Conservation (phyloP, 2,797 vertebrate genomes). For the Strix occidentalis region DNA sequence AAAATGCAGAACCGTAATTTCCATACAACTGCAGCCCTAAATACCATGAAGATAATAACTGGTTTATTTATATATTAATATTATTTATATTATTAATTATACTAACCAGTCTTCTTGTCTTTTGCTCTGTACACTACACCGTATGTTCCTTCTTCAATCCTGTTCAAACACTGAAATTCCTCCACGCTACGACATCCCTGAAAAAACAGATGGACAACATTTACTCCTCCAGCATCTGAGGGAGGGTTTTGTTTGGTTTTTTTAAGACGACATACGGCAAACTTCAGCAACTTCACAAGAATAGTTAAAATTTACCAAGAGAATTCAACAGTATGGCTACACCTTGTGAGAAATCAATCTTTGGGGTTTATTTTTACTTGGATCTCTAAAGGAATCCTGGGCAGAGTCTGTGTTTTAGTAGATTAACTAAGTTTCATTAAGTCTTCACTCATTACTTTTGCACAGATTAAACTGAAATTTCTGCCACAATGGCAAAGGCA, state of each 20-base stretch:
- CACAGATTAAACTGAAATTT: neutral
- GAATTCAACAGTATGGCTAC: neutral
- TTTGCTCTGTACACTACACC: slow-evolving; percentile 98
- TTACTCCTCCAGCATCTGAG: neutral
- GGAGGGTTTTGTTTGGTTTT: neutral
- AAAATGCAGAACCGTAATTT: neutral
- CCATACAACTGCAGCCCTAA: neutral
- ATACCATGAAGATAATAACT: neutral
- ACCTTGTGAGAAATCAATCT: neutral
- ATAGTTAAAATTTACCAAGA: neutral
- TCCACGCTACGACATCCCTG: slow-evolving; percentile 98
- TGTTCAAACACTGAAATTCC: slow-evolving; percentile 97
- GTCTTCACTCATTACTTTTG: neutral
- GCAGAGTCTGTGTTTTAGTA: neutral
- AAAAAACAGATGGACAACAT: neutral
- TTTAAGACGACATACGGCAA: neutral
- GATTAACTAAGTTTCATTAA: neutral
- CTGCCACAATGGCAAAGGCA: neutral
- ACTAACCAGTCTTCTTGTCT: slow-evolving; percentile 94
- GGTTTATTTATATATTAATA: too few species aligned
- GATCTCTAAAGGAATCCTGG: neutral
- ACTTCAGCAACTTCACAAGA: neutral
- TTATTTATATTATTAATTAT: neutral
- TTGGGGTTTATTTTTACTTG: neutral
- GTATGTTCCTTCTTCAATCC: slow-evolving; percentile 96